phyloP scores from a whole-genome alignment of 2,113 vertebrate species.

The Cavia aperea region DNA sequence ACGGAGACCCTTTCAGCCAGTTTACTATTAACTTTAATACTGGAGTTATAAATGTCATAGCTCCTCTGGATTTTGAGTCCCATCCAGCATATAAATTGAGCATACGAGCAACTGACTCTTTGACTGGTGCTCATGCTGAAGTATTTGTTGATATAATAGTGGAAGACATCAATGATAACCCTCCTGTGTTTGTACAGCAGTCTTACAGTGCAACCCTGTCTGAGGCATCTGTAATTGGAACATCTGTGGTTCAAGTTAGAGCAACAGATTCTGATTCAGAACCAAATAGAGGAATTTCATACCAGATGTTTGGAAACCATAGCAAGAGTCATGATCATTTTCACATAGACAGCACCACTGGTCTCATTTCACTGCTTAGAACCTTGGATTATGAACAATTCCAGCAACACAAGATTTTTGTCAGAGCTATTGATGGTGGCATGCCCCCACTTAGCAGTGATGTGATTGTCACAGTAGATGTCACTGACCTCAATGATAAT shows the following conservation, averaged over 20 bases:
- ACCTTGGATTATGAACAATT: constrained; percentile 87
- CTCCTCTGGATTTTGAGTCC: constrained; percentile 90
- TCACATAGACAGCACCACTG: constrained; percentile 86
- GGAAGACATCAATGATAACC: constrained; percentile 93
- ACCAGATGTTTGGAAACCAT: constrained; percentile 86
- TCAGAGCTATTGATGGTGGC: constrained; percentile 88
- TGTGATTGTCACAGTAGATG: constrained; percentile 79
- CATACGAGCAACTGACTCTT: constrained; percentile 89
- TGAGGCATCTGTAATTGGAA: constrained; percentile 89
- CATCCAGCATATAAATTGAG: constrained; percentile 95
- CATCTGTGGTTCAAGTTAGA: constrained; percentile 82
- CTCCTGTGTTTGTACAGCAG: constrained; percentile 84
- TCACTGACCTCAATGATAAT: constrained; percentile 95
- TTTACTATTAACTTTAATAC: constrained; percentile 96
- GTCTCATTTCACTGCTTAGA: constrained; percentile 83
- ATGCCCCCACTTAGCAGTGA: constrained; percentile 90
- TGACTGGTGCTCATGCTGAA: constrained; percentile 89
- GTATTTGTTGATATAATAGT: constrained; percentile 95
- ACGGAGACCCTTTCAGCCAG: constrained; percentile 93
- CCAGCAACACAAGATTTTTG: constrained; percentile 80
- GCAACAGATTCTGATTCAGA: constrained; percentile 90
- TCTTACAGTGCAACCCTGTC: constrained; percentile 85
- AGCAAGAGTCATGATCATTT: constrained; percentile 84
- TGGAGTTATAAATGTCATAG: constrained; percentile 88
- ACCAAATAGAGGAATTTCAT: constrained; percentile 87